Evolutionary conservation across 2,113 vertebrate species (phyloP).

Genomic region (Campylorhamphus procurvoides): DNA sequence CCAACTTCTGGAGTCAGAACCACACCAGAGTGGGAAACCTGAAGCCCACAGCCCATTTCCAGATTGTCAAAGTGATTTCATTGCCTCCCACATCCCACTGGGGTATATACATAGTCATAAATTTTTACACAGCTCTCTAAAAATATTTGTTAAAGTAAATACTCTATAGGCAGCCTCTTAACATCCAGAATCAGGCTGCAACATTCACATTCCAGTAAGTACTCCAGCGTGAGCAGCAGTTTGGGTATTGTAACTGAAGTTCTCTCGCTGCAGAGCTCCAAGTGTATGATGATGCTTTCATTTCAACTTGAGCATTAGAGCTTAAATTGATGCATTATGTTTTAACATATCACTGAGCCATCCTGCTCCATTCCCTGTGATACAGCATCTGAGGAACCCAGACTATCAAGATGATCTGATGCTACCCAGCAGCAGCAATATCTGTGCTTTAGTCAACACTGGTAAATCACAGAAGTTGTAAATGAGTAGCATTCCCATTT

Average conservation of each 20-base stretch:
- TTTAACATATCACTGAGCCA: not conserved
- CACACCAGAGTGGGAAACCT: not conserved
- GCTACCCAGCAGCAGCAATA: not conserved
- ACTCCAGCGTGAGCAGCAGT: not conserved
- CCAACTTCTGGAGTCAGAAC: not conserved
- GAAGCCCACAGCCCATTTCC: not conserved
- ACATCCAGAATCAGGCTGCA: not conserved
- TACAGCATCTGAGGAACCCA: not conserved
- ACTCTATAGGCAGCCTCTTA: not conserved
- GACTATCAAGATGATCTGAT: not conserved
- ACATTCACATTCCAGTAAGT: not conserved
- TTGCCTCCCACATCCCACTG: conserved; percentile 12
- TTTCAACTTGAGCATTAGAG: not conserved
- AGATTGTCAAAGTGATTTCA: not conserved
- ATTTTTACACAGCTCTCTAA: conserved; percentile 29
- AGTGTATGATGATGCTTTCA: not conserved
- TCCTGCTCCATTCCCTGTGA: not conserved
- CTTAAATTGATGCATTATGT: not conserved
- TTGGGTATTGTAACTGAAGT: not conserved
- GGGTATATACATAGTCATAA: not conserved
- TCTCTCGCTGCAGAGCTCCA: not conserved
- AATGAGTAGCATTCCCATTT: not conserved
- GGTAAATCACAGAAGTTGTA: not conserved
- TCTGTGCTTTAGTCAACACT: not conserved
- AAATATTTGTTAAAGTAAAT: not conserved